Base-by-base conservation (phyloP, 1,140 invertebrate genomes). In the Delia radicum region DNA sequence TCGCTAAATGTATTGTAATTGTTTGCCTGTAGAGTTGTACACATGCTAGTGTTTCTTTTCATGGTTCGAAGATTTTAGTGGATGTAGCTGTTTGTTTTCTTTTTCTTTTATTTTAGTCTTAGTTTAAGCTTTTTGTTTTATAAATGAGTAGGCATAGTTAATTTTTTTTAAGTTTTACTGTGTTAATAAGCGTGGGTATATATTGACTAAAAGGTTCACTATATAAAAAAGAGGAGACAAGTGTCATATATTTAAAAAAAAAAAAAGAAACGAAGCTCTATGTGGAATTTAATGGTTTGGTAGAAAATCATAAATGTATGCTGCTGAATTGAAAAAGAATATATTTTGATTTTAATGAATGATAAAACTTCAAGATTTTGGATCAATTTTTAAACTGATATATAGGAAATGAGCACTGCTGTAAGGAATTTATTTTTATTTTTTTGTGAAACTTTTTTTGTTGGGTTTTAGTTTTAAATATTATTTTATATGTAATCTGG, bases 121-220 rank as follows among this genome's bases (percentile, higher is more conserved):
- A 31, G 65, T 33, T 31, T 69, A 21, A 69, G n/a, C 37, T 69
- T 15, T 62, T 61, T 24, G 18, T 62, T 6, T 62, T 24, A 2
- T 3, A 69, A 33, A 69, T 69, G 65, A 69, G 65, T 69, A 69
- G 65, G 65, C 29, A 37, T 69, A 31, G 18, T 6, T 69, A 24
- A 24, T 33, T 10, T 27, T 2, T 5, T 63, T 63, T 63, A 3
- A 31, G 63, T 55, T 55, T 55, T 55, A 67, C 13, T 31, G 27
- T 67, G 63, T 67, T 67, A 67, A 67, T 67, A 67, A 67, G 63
- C 63, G 63, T 67, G 63, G 63, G 63, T 67, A 29, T 31, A 29
- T 15, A 67, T 67, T 28, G 27, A 18, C 8, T 29, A 67, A 67
- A 67, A 18, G 27, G 5, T 26, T 18, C 13, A n/a, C n/a, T 28